Evolutionary conservation across 2,113 vertebrate genomes (phyloP), one percentile per base, ranked within the genome.

Genomic region (Brachyistius frenatus): DNA sequence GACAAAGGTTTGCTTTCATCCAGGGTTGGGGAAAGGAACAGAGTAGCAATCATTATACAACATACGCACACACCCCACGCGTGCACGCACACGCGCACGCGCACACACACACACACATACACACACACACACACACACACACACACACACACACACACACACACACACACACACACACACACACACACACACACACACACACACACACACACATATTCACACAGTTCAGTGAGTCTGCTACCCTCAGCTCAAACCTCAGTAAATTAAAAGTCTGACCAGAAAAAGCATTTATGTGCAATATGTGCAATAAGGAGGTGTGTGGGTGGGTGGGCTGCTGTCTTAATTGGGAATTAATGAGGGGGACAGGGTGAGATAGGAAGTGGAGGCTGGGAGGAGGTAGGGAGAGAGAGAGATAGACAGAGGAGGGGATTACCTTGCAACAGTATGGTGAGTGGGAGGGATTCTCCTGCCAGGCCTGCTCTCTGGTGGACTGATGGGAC

Each of bases 301-400:
- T 89, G 81, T 89, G 83, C 73, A 88, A 78, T 85, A 73, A 86
- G 70, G 88, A 88, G 87, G 82, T 79, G 83, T 86, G 85, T 88
- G 83, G 71, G 88, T 72, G 88, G 86, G 81, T 66, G 82, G 81
- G 83, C 81, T 84, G 82, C 85, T 86, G 81, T 84, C 91, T 93
- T 94, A 93, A 93, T 93, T 90, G 73, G 78, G 87, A 94, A 91
- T 93, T 94, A 95, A 95, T 94, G 91, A 93, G 85, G 78, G 89
- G 66, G 76, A 57, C 46, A 61, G 83, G 80, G 66, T 82, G 83
- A 87, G 84, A 47, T n/a, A 67, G 73, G 78, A 68, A 77, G 80
- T 46, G 67, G 41, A 56, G 47, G 76, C 44, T 33, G 64, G 33
- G 53, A 35, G 50, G 50, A 54, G 66, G n/a, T 58, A 79, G 32